A percentile compares a stretch with the other conserved stretches of the same genome.
These are phyloP conservation scores for Nasonovia ribisnigri DNA, from an alignment of 2,888 invertebrate species.

Conservation along the genomic window DNA sequence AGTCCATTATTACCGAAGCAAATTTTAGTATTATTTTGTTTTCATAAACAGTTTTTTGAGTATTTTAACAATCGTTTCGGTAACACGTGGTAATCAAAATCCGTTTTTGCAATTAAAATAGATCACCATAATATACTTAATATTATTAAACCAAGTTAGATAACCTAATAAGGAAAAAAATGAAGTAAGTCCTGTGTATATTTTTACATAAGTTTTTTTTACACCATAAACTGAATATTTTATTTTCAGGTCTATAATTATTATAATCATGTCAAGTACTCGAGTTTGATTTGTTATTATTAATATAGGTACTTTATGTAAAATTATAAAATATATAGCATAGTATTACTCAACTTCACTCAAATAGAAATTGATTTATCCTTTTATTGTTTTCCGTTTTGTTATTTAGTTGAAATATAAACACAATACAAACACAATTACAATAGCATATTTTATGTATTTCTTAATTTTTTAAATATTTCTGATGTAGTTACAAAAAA, in stretches of 20 bases:
- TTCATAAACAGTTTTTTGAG: neutral
- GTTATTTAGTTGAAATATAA: no score
- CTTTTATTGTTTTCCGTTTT: no score
- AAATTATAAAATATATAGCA: neutral
- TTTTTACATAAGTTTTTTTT: neutral
- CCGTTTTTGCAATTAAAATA: neutral
- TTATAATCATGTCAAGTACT: neutral
- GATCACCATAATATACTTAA: neutral
- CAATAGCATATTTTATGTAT: no score
- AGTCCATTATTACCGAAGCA: neutral
- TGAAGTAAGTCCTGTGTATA: neutral
- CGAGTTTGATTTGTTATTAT: neutral
- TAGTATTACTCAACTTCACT: no score
- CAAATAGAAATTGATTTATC: no score
- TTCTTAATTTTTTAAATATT: no score
- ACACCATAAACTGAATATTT: neutral
- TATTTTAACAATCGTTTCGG: neutral
- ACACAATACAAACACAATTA: no score
- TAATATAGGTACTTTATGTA: neutral
- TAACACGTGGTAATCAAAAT: neutral
- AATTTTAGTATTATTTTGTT: no score
- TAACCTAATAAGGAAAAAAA: neutral
- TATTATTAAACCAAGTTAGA: neutral
- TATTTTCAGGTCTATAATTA: neutral
- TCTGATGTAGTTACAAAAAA: no score